Evolutionary conservation across 64 coral and sea anemone species (phyloP).

Genomic region (Montipora efflorescens): DNA sequence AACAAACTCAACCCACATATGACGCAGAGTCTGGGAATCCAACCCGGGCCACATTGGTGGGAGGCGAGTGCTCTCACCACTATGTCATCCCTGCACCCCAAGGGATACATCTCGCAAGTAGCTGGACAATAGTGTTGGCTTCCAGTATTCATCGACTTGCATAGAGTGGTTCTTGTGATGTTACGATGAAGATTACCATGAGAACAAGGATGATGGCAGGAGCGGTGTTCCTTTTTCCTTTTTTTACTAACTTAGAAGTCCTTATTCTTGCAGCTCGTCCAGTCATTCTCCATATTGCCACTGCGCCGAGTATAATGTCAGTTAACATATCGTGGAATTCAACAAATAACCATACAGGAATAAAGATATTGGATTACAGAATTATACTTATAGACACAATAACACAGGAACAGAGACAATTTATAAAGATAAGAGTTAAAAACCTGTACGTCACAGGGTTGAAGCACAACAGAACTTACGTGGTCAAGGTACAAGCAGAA

Average conservation of each 20-base stretch:
- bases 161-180: too few species aligned
- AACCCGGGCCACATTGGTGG: too few species aligned
- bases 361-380: conserved; percentile 2
- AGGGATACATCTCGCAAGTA: too few species aligned
- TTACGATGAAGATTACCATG: not conserved
- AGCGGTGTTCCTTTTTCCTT: not conserved
- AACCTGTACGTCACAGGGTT: not conserved
- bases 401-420: not conserved
- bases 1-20: too few species aligned
- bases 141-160: too few species aligned
- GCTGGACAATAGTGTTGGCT: too few species aligned
- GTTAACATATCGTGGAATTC: not conserved
- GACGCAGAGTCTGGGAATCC: too few species aligned
- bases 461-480: not conserved
- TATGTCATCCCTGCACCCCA: too few species aligned
- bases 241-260: not conserved
- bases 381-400: not conserved
- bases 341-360: not conserved
- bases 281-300: not conserved
- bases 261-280: not conserved
- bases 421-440: not conserved
- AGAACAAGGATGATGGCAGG: not conserved
- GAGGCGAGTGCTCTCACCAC: too few species aligned
- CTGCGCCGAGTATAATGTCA: not conserved
- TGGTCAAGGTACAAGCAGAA: not conserved